Percentiles rank a stretch among this genome's conserved stretches.
phyloP scores from a whole-genome alignment of 2,113 vertebrate species.

The Pseudopodoces humilis region DNA sequence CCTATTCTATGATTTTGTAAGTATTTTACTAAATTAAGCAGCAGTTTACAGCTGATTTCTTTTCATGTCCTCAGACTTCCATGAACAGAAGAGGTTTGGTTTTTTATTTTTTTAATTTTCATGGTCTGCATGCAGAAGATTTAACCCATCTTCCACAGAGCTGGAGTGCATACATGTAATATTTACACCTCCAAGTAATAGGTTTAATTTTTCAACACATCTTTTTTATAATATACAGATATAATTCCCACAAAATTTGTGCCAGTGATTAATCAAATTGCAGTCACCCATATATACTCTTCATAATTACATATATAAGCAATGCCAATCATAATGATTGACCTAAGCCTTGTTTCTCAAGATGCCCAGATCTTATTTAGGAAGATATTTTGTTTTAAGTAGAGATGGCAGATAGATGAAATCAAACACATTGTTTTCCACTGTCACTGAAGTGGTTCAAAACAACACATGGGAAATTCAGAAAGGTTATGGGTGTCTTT shows the following conservation, averaged over 20 bases:
- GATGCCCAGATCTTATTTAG: background rate
- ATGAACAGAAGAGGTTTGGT: background rate
- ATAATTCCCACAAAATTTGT: background rate
- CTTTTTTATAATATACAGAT: background rate
- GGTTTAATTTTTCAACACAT: background rate
- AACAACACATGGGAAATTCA: background rate
- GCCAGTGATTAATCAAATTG: background rate
- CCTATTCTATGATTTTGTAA: background rate
- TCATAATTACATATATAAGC: background rate
- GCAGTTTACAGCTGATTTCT: background rate
- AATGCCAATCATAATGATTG: background rate
- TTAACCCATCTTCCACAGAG: background rate
- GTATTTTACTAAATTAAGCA: background rate
- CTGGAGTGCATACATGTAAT: background rate
- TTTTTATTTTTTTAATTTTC: background rate
- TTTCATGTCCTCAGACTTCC: background rate
- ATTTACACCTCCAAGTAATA: background rate
- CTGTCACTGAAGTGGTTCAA: background rate
- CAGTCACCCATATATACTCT: background rate
- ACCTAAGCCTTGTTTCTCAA: background rate
- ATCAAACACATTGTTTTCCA: background rate
- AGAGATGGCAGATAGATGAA: background rate
- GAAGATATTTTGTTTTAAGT: background rate
- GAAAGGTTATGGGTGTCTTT: background rate
- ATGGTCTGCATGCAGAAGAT: background rate